Conservation (phyloP, 2,797 vertebrate genomes). For the Acrossocheilus wenchowensis region DNA sequence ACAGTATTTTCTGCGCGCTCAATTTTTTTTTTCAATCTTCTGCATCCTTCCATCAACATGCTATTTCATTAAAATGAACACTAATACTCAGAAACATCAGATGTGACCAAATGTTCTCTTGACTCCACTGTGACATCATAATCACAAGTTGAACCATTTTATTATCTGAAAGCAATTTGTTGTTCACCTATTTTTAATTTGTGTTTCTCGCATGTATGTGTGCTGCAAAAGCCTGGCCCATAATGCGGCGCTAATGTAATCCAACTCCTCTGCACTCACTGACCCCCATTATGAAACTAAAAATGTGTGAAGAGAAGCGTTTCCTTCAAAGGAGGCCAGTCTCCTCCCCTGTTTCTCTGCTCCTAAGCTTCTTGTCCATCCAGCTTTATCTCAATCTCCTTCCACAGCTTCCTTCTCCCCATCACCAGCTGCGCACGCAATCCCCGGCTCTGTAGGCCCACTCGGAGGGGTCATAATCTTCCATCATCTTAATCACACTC, state of each 20-base stretch:
- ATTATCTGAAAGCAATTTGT: slow-evolving; percentile 52
- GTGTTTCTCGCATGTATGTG: slow-evolving; percentile 5
- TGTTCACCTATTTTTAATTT: slow-evolving; percentile 51
- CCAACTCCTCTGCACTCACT: slow-evolving; percentile 48
- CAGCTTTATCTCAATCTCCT: slow-evolving; percentile 16
- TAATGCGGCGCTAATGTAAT: slow-evolving; percentile 52
- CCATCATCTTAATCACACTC: slow-evolving; percentile 29
- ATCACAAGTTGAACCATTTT: slow-evolving; percentile 49
- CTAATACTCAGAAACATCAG: slow-evolving; percentile 33
- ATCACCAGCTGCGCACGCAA: slow-evolving; percentile 16
- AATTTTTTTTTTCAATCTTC: neutral
- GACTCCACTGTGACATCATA: slow-evolving; percentile 42
- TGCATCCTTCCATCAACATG: neutral
- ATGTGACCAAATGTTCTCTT: slow-evolving; percentile 48
- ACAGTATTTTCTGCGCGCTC: neutral
- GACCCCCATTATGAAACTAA: slow-evolving; percentile 47
- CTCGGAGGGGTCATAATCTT: slow-evolving; percentile 6
- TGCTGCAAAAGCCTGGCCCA: slow-evolving; percentile 21
- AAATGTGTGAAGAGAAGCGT: slow-evolving; percentile 40
- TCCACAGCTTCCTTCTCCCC: slow-evolving; percentile 1
- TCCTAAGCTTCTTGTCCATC: slow-evolving; percentile 40
- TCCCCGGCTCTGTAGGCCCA: neutral
- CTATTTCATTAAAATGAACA: slow-evolving; percentile 28
- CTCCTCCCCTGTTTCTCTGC: slow-evolving; percentile 28
- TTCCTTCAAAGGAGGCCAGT: slow-evolving; percentile 49